phyloP scores from a whole-genome alignment of 2,888 invertebrate genomes.

The Xylophagus ater region DNA sequence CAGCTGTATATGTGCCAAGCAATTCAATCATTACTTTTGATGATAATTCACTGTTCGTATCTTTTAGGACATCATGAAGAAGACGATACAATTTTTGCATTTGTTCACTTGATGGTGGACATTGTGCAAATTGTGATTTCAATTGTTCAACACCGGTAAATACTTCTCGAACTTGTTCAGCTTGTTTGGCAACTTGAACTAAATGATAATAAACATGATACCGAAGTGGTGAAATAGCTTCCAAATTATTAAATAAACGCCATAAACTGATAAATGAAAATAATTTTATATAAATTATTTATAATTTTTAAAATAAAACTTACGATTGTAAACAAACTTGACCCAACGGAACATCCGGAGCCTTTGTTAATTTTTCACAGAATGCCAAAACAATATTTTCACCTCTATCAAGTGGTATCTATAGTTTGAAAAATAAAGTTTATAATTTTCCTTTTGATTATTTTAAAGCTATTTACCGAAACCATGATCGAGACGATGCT shows the following conservation, averaged over 20 bases:
- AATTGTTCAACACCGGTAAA: conserved; percentile 76
- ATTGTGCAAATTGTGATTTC: conserved; percentile 65
- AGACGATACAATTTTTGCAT: conserved; percentile 83
- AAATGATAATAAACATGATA: conserved; percentile 90
- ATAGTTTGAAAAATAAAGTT: conserved; percentile 18
- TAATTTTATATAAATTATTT: neutral
- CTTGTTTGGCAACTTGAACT: conserved; percentile 77
- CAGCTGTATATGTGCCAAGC: conserved; percentile 90
- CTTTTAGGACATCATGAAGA: conserved; percentile 78
- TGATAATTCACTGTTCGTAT: conserved; percentile 79
- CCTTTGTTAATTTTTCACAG: conserved; percentile 84
- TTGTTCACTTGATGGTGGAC: conserved; percentile 76
- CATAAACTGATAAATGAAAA: conserved; percentile 52
- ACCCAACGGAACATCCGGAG: conserved; percentile 68
- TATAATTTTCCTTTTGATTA: neutral
- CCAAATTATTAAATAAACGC: conserved; percentile 85
- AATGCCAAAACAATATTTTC: conserved; percentile 83
- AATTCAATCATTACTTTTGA: conserved; percentile 96
- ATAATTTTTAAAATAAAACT: conserved; percentile 36
- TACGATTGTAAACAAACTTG: conserved; percentile 75
- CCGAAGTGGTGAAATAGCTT: conserved; percentile 69
- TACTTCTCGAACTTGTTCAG: conserved; percentile 74
- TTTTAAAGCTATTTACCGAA: conserved; percentile 46
- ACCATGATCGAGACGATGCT: conserved; percentile 95
- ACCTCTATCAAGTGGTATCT: conserved; percentile 76